Conservation (phyloP, 2,113 vertebrate genomes). For the Alces alces region DNA sequence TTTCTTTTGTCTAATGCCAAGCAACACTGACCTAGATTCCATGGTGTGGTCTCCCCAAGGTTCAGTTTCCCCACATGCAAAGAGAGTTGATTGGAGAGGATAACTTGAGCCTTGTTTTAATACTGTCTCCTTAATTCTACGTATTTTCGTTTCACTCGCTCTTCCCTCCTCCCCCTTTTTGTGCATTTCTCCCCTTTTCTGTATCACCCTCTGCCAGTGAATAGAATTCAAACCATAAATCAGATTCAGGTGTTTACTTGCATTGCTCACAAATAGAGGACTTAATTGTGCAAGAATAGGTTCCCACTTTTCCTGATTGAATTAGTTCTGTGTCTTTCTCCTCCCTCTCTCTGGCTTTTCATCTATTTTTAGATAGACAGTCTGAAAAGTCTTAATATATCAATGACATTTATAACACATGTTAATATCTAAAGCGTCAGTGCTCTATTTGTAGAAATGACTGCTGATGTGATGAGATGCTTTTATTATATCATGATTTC, state of each 20-base stretch:
- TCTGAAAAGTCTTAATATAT: conserved; percentile 85
- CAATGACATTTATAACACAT: conserved; percentile 88
- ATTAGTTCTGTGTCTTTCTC: conserved; percentile 68
- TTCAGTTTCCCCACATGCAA: background rate
- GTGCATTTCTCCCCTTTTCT: background rate
- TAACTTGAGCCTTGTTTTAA: background rate
- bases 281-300: conserved; percentile 74
- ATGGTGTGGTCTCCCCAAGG: background rate
- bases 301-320: conserved; percentile 73
- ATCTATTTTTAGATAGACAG: conserved; percentile 81
- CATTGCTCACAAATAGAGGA: conserved; percentile 65
- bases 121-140: background rate
- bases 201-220: background rate
- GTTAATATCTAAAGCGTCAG: conserved; percentile 84
- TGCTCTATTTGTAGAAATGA: conserved; percentile 83
- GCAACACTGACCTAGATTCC: background rate
- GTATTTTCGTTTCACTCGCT: background rate
- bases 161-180: background rate
- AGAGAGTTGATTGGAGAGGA: background rate
- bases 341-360: conserved; percentile 66
- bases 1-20: background rate
- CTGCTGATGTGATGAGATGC: conserved; percentile 80
- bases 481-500: conserved; percentile 82
- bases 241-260: conserved; percentile 53
- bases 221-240: conserved; percentile 28